Evolutionary conservation across 2,888 invertebrate species (phyloP).

Genomic region (Seira sanloemensis): DNA sequence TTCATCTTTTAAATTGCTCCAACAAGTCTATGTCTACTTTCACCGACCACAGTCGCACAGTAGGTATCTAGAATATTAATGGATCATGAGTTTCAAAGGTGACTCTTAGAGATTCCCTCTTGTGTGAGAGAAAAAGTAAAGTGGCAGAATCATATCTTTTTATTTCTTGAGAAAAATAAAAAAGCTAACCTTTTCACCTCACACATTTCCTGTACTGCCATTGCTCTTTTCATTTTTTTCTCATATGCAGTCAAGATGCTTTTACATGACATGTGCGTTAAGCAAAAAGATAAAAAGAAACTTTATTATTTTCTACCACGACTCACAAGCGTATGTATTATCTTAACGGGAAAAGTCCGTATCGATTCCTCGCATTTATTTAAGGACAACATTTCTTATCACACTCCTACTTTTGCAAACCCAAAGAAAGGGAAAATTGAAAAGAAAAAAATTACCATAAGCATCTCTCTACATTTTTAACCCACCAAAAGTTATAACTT

Average conservation of each 20-base stretch:
- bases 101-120: not conserved
- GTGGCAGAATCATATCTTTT: constrained; percentile 17
- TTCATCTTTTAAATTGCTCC: constrained; percentile 40
- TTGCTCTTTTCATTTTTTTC: not conserved
- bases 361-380: not conserved
- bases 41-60: not conserved
- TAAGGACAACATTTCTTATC: not conserved
- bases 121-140: constrained; percentile 14
- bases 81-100: constrained; percentile 25
- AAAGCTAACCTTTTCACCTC: not conserved
- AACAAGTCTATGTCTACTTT: constrained; percentile 3
- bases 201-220: not conserved
- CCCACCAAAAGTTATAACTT: not conserved
- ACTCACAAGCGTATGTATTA: not conserved
- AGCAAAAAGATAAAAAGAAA: not conserved
- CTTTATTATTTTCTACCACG: not conserved
- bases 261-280: constrained; percentile 1
- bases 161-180: not conserved
- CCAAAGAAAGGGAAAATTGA: not conserved
- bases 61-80: constrained; percentile 23
- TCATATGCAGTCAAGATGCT: not conserved
- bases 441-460: not conserved
- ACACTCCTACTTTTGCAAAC: not conserved
- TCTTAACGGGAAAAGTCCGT: not conserved
- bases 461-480: not conserved